Evolutionary conservation across 2,113 vertebrate genomes (phyloP), one percentile per base, ranked within the genome.

Genomic region (Tenrec ecaudatus): DNA sequence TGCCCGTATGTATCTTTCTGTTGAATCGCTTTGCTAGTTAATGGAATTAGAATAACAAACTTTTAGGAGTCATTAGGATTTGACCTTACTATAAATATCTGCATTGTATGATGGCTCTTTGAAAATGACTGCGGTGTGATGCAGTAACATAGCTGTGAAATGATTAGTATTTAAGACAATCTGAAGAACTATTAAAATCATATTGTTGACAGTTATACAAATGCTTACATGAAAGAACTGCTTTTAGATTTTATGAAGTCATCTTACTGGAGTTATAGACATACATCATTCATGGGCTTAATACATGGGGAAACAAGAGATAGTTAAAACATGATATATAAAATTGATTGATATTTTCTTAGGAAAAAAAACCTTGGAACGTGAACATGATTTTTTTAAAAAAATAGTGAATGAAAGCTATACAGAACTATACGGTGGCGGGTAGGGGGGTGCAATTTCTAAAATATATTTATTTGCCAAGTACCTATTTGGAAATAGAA

Each of bases 321-420:
- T 38, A 31, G 19, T 79, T 10, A 62, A 85, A 82, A 36, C 29
- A 0, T 17, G n/a, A 88, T 27, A 36, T 29, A 90, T 38, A 33
- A 17, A 90, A 75, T 20, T 3, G 47, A 16, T 6, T 75, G 15
- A 69, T 84, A 31, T 27, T 36, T 27, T 84, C 3, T n/a, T 29
- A 4, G 53, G 81, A 88, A 68, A 6, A 14, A 53, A 53, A 53
- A 15, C 69, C 9, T 27, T 88, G 29, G 3, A 85, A 82, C 81
- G 10, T 82, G 60, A 82, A 1, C 0, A 60, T 3, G 69, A 33
- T 14, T 53, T 47, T 58, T 66, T 38, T 80, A 69, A 75, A 62
- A 62, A 83, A 9, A 81, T 91, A 7, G 23, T 78, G 17, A 82
- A 88, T 76, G 19, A 82, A 86, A 83, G 38, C 53, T 76, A 89